Conservation (phyloP, 1,140 invertebrate genomes). For the Drosophila mauritiana region DNA sequence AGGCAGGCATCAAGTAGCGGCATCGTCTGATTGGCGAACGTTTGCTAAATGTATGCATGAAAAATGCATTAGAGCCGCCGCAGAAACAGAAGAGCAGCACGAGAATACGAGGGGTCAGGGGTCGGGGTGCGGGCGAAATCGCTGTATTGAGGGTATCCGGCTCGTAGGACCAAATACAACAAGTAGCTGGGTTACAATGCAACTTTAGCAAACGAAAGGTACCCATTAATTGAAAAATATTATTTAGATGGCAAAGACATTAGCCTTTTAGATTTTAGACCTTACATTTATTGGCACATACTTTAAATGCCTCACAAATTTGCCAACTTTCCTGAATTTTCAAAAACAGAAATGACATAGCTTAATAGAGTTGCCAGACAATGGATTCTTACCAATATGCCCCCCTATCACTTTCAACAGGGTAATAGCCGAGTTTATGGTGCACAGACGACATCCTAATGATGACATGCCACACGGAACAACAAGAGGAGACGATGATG, state of each 20-base stretch:
- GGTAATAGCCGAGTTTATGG: constrained; percentile 41
- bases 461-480: constrained; percentile 69
- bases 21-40: constrained; percentile 69
- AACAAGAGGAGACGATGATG: constrained; percentile 34
- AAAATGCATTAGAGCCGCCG: constrained; percentile 70
- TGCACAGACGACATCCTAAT: constrained; percentile 66
- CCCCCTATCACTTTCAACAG: neutral
- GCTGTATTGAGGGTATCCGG: neutral
- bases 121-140: neutral
- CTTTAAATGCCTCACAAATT: too few relatives aligned
- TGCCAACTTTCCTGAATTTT: neutral
- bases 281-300: too few relatives aligned
- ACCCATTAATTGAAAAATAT: neutral
- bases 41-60: constrained; percentile 77
- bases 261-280: too few relatives aligned
- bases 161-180: constrained; percentile 17
- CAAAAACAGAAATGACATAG: neutral
- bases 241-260: too few relatives aligned
- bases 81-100: constrained; percentile 34
- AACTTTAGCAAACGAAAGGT: neutral
- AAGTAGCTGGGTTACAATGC: neutral
- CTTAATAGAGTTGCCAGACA: neutral
- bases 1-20: constrained; percentile 56
- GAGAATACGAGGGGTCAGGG: neutral
- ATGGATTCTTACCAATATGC: neutral